These are phyloP conservation scores for Drosophila dives DNA, from an alignment of 2,888 invertebrate genomes.

Conservation along the genomic window DNA sequence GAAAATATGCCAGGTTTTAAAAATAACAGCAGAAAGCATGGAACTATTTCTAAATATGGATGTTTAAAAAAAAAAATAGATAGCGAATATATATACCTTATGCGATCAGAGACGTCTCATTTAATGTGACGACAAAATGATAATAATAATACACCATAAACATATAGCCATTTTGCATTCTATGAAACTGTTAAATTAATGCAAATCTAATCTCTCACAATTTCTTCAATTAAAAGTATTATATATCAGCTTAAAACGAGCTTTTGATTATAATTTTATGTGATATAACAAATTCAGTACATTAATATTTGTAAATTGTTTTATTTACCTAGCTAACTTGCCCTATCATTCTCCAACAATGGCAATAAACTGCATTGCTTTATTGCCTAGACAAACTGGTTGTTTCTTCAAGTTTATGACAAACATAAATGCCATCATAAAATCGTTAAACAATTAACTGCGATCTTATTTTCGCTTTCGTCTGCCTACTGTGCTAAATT, in stretches of 20 bases:
- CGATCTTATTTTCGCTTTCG: conserved; percentile 32
- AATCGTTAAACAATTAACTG: conserved; percentile 18
- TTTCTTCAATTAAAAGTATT: background rate
- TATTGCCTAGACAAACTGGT: background rate
- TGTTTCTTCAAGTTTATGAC: conserved; percentile 16
- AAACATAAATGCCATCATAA: conserved; percentile 23
- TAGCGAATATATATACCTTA: background rate
- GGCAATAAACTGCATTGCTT: background rate
- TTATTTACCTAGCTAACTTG: background rate
- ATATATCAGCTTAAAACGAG: background rate
- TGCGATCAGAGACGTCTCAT: background rate
- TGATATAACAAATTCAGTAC: background rate
- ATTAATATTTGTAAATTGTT: background rate
- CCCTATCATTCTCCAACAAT: background rate
- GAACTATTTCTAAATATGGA: background rate
- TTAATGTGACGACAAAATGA: too few species aligned
- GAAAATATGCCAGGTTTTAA: background rate
- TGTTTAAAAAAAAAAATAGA: background rate
- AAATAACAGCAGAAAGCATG: background rate
- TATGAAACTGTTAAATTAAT: background rate
- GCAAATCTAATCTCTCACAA: background rate
- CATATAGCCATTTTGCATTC: background rate
- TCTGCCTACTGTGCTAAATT: conserved; percentile 43
- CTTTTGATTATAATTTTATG: background rate
- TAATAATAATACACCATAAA: background rate